phyloP scores from a whole-genome alignment of 2,797 vertebrate genomes.

The Cossypha caffra region DNA sequence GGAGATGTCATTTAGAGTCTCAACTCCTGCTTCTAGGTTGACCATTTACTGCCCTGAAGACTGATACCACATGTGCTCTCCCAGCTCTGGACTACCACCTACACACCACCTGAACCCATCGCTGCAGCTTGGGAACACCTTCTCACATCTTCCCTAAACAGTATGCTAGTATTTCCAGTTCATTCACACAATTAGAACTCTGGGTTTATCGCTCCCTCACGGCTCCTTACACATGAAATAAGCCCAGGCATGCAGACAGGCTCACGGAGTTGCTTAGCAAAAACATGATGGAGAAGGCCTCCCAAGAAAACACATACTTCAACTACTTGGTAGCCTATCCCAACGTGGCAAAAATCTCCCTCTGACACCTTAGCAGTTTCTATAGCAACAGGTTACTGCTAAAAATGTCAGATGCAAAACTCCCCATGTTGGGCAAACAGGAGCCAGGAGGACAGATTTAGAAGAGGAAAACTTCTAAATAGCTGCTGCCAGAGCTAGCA shows the following conservation, averaged over 20 bases:
- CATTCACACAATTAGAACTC: not conserved
- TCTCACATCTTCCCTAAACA: not conserved
- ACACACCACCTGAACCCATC: too few species aligned
- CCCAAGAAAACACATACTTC: not conserved
- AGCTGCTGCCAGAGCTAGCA: not conserved
- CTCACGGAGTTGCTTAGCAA: not conserved
- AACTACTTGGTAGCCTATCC: not conserved
- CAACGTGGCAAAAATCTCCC: slow-evolving; percentile 25
- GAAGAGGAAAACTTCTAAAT: slow-evolving; percentile 10
- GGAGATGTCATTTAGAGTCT: not conserved
- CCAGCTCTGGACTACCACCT: not conserved
- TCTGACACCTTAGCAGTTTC: slow-evolving; percentile 57
- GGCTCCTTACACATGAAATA: not conserved
- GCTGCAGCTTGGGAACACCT: not conserved
- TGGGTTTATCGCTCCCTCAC: not conserved
- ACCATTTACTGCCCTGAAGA: not conserved
- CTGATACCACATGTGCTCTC: not conserved
- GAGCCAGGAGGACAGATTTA: slow-evolving; percentile 2
- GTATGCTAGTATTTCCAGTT: not conserved
- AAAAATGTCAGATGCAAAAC: slow-evolving; percentile 45
- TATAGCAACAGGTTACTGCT: slow-evolving; percentile 64
- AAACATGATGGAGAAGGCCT: not conserved
- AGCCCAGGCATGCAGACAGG: not conserved
- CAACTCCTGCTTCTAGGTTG: not conserved
- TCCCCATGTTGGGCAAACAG: slow-evolving; percentile 16